Base-by-base conservation (phyloP, 53 echinoderm and acorn worm genomes). In the Henricia sp. region DNA sequence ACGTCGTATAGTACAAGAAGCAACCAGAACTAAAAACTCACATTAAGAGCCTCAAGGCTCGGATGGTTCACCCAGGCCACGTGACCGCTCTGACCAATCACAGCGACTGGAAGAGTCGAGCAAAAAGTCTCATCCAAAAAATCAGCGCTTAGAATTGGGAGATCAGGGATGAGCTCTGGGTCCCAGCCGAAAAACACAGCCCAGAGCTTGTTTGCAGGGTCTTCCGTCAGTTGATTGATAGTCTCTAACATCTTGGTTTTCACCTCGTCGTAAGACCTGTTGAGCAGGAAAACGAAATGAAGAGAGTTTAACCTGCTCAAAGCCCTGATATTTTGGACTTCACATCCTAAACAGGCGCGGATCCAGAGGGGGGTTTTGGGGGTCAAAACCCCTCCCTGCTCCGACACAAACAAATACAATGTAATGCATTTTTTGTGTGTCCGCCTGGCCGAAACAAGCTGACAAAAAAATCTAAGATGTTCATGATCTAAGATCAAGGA, bases 61-160 rank as follows among this genome's bases (percentile, higher is more conserved):
- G 8, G 60, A 36, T 21, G 12, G 36, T 88, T 88, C 21, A 82
- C 88, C 88, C 88, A 88, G 0, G 82, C 82, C 58, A 88, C 88
- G 36, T 88, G n/a, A n/a, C n/a, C n/a, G n/a, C n/a, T n/a, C n/a
- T n/a, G n/a, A n/a, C n/a, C n/a, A n/a, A n/a, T n/a, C 13, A 88
- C 71, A 24, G 55, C 71, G 33, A 88, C 57, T 17, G 88, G 82
- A 14, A 82, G 3, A 6, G 40, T 52, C 0, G 82, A 4, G 6
- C 82, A 83, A 50, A 69, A 88, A n/a, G 33, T 82, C 29, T 32
- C 82, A 50, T 88, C 88, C 55, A 88, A 36, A 39, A 53, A 88
- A 32, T 52, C 69, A 6, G 88, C 88, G 50, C 72, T 88, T 19
- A 88, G 60, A n/a, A 50, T n/a, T 0, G 88, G 88, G 13, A 88